Conservation (phyloP, 2,888 invertebrate species). For the Myopa testacea region DNA sequence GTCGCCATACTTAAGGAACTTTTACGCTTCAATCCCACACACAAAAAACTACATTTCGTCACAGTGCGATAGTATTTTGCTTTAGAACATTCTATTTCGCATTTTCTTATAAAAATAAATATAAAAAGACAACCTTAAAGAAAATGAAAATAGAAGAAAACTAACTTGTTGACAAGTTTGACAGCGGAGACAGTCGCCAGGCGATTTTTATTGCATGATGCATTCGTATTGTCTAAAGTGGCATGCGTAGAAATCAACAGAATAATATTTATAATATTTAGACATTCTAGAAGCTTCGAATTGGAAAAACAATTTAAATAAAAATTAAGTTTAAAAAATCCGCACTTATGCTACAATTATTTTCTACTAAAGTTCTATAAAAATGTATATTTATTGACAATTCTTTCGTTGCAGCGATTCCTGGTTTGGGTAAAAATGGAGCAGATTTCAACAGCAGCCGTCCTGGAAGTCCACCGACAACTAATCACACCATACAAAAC, state of each 20-base stretch:
- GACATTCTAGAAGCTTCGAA: neutral
- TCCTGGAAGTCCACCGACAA: constrained; percentile 67
- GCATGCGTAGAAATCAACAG: neutral
- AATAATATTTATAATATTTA: no score
- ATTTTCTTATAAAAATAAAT: constrained; percentile 4
- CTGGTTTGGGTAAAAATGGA: constrained; percentile 74
- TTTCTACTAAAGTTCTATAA: no score
- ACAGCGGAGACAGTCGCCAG: constrained; percentile 12
- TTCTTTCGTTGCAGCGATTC: constrained; percentile 64
- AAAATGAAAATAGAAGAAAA: constrained; percentile 9
- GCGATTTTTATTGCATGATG: neutral
- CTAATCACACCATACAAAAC: constrained; percentile 65
- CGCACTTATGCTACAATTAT: no score
- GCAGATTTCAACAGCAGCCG: constrained; percentile 71
- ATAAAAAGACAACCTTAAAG: neutral
- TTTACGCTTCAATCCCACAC: constrained; percentile 27
- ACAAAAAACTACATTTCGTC: constrained; percentile 21
- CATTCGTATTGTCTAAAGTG: neutral
- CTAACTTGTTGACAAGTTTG: constrained; percentile 27
- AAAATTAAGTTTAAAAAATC: no score
- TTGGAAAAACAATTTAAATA: no score
- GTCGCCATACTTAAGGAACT: constrained; percentile 1
- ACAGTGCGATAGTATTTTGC: neutral
- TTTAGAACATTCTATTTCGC: neutral
- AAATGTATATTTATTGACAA: neutral